Percentiles rank a stretch among this genome's conserved stretches.
Evolutionary conservation across 2,113 vertebrate species (phyloP).

Genomic region (Xiphorhynchus elegans): DNA sequence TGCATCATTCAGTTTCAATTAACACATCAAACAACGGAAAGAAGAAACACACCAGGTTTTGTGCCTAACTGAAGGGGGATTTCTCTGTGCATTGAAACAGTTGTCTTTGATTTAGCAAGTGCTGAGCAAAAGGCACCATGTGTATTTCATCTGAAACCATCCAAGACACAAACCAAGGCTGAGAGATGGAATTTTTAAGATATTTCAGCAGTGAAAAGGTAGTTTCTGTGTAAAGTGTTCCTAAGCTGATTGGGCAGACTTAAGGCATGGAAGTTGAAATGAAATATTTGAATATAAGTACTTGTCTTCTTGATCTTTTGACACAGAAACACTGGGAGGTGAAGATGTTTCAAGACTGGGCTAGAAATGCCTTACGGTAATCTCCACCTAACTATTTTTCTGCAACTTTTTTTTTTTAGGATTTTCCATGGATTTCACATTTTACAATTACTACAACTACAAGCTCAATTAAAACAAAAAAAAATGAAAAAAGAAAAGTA

Average conservation of each 20-base stretch:
- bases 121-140: neutral
- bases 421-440: neutral
- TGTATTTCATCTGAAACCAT: constrained; percentile 1
- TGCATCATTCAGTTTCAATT: neutral
- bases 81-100: neutral
- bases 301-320: neutral
- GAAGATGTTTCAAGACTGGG: neutral
- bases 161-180: neutral
- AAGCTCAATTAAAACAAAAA: neutral
- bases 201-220: neutral
- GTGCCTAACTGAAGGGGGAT: neutral
- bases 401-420: neutral
- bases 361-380: neutral
- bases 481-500: neutral
- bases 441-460: neutral
- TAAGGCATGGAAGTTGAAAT: neutral
- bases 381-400: neutral
- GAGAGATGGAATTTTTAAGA: neutral
- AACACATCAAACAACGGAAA: neutral
- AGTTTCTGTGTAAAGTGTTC: neutral
- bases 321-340: neutral
- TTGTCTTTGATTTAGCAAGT: neutral
- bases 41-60: neutral
- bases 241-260: neutral
- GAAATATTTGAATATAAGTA: neutral